Percentiles rank a stretch among this genome's conserved stretches.
phyloP scores from a whole-genome alignment of 2,888 invertebrate species.

The Gastracanthus pulcherrimus region DNA sequence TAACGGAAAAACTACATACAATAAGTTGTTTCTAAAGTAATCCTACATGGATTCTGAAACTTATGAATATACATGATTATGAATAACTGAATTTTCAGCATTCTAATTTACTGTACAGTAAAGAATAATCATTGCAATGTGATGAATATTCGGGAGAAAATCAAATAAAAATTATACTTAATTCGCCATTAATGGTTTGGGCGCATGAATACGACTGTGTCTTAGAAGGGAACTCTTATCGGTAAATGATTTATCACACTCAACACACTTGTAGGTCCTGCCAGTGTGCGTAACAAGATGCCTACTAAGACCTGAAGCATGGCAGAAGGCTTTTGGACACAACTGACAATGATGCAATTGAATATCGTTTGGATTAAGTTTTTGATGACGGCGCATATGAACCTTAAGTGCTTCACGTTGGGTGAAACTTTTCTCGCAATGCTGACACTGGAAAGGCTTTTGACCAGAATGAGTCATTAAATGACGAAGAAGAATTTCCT shows the following conservation, averaged over 20 bases:
- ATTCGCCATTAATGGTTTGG: slow-evolving; percentile 65
- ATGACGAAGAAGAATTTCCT: slow-evolving; percentile 81
- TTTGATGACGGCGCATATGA: slow-evolving; percentile 82
- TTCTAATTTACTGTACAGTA: slow-evolving; percentile 10
- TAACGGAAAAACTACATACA: too few species aligned
- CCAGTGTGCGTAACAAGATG: slow-evolving; percentile 84
- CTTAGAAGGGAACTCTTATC: slow-evolving; percentile 86
- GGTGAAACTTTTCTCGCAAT: slow-evolving; percentile 85
- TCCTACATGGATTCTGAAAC: background rate
- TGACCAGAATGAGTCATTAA: slow-evolving; percentile 78
- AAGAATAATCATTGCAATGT: slow-evolving; percentile 12
- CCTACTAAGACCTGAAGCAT: slow-evolving; percentile 83
- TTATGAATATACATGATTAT: background rate
- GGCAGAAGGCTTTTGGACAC: slow-evolving; percentile 82
- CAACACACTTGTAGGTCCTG: slow-evolving; percentile 82
- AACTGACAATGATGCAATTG: slow-evolving; percentile 84
- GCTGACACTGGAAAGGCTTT: slow-evolving; percentile 83
- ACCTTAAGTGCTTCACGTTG: slow-evolving; percentile 84
- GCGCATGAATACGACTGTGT: slow-evolving; percentile 79
- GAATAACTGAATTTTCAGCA: background rate
- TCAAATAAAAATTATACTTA: slow-evolving; percentile 34
- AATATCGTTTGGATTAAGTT: slow-evolving; percentile 80
- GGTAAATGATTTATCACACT: slow-evolving; percentile 84
- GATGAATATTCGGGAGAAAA: background rate
- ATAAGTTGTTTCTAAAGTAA: background rate